Evolutionary conservation across 2,797 vertebrate genomes (phyloP).

Genomic region (Mormyrus proboscirostris): DNA sequence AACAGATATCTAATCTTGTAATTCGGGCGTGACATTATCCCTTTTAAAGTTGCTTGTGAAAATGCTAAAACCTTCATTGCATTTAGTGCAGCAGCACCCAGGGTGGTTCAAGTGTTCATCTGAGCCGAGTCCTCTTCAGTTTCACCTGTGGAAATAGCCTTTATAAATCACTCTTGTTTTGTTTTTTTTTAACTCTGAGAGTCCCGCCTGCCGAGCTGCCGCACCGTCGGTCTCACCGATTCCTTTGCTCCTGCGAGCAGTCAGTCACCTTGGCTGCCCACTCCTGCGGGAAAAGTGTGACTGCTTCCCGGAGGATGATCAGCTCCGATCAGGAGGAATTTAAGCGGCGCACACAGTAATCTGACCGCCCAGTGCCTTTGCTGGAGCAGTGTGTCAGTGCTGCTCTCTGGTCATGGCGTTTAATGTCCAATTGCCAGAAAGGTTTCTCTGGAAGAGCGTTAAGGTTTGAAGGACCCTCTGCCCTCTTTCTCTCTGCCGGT

Average conservation of each 20-base stretch:
- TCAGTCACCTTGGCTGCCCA: background rate
- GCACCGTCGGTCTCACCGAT: background rate
- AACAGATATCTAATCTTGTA: background rate
- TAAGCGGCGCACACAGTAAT: background rate
- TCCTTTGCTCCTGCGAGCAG: background rate
- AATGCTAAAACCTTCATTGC: background rate
- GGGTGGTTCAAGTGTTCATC: slow-evolving; percentile 24
- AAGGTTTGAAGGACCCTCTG: background rate
- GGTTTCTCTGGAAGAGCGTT: background rate
- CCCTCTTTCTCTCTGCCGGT: background rate
- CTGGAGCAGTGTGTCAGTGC: background rate
- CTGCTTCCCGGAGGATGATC: background rate
- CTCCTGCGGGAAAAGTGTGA: background rate
- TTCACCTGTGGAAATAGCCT: background rate
- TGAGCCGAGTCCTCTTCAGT: background rate
- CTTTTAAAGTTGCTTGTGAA: background rate
- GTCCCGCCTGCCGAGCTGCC: slow-evolving; percentile 18
- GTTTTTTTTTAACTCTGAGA: background rate
- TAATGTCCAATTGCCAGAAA: background rate
- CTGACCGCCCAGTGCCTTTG: background rate
- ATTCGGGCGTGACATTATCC: background rate
- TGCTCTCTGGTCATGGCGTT: background rate
- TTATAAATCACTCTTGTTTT: background rate
- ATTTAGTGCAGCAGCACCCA: background rate
- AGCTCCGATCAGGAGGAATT: background rate